phyloP scores from a whole-genome alignment of 1,140 invertebrate genomes.

The Spodoptera litura region DNA sequence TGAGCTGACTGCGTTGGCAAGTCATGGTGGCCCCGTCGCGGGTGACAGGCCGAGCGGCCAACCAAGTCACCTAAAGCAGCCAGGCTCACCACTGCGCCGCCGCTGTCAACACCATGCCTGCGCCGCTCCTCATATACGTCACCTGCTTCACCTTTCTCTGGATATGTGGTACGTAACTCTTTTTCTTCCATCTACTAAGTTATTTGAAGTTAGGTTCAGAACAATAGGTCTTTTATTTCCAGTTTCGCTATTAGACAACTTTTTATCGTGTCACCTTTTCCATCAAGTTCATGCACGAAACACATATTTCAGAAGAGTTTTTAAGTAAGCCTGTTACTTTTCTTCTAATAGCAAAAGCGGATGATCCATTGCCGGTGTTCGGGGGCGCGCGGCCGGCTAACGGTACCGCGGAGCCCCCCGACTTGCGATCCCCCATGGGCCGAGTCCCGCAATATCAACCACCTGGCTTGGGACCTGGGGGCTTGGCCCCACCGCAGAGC shows the following conservation, averaged over 20 bases:
- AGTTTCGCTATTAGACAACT: background rate
- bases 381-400: constrained; percentile 63
- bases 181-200: background rate
- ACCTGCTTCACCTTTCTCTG: constrained; percentile 61
- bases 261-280: background rate
- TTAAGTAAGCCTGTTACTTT: background rate
- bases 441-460: constrained; percentile 78
- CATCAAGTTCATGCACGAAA: no score
- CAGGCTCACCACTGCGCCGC: constrained; percentile 1
- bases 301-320: background rate
- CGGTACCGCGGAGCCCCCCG: constrained; percentile 67
- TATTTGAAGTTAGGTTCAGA: no score
- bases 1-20: background rate
- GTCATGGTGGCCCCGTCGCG: constrained; percentile 64
- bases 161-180: constrained; percentile 64
- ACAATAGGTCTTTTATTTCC: no score
- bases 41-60: constrained; percentile 52
- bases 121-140: constrained; percentile 61
- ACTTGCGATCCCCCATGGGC: constrained; percentile 72
- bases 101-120: constrained; percentile 62
- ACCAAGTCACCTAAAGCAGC: constrained; percentile 69
- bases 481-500: constrained; percentile 28
- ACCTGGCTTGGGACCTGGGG: constrained; percentile 57
- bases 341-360: constrained; percentile 54
- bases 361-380: constrained; percentile 53